Evolutionary conservation across 2,797 vertebrate genomes (phyloP), one percentile per base, ranked within the genome.

Genomic region (Takifugu rubripes): DNA sequence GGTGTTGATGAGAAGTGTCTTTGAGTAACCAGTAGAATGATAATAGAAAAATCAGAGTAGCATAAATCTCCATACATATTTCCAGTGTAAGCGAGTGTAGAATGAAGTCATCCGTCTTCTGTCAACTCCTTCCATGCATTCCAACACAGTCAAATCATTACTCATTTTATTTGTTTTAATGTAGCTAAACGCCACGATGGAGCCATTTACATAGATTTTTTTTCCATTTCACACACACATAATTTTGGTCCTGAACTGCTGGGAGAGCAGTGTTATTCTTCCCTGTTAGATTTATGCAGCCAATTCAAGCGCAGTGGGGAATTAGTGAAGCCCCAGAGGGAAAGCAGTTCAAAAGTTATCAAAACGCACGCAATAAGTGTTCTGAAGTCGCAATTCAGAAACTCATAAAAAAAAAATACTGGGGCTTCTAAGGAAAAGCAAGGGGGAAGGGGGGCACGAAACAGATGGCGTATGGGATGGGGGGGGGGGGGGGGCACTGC

Each of bases 61-160:
- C 78, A 87, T 84, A 78, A 74, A 88, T 87, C 73, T 82, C 62
- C 77, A 87, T 85, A 54, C 40, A 72, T 78, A 67, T 74, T 50
- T 48, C 57, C 45, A 70, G 77, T 66, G 61, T 70, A 69, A 75
- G 71, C 61, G 54, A 83, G 69, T 62, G 42, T 43, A 45, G 61
- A 73, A 83, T 70, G 53, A 78, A 80, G 73, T 68, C 62, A 76
- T 87, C 78, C 52, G 67, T 84, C 64, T 43, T 72, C 66, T 75
- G 69, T 65, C 77, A 74, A 64, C 50, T 67, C 44, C 27, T 44
- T 75, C 72, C 73, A 60, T 81, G 62, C 68, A 66, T 74, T 6
- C 17, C 49, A 62, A 69, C 46, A 63, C 72, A 72, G 64, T 61
- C 4, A 63, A 70, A 71, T 74, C 6, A 74, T 79, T 72, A 75